Percentiles rank a stretch among this genome's conserved stretches.
Evolutionary conservation across 1,140 invertebrate genomes (phyloP).

Genomic region (Lordiphosa clarofinis): DNA sequence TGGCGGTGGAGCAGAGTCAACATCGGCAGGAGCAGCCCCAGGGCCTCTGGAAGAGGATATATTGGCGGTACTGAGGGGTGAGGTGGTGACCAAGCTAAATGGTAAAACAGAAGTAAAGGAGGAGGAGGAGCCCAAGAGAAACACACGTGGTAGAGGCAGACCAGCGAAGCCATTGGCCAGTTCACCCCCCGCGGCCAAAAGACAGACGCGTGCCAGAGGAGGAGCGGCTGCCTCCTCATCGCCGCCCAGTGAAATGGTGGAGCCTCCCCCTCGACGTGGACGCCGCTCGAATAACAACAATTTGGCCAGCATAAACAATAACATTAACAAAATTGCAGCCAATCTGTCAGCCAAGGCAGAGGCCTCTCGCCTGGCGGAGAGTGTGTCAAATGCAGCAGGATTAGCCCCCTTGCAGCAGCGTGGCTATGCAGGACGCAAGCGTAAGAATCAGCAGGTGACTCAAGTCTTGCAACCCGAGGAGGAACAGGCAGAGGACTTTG

Average conservation of each 20-base stretch:
- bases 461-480: constrained; percentile 45
- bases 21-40: constrained; percentile 7
- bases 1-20: constrained; percentile 28
- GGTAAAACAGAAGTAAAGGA: constrained; percentile 25
- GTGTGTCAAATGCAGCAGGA: constrained; percentile 5
- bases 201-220: constrained; percentile 51
- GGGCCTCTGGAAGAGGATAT: constrained; percentile 74
- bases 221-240: no score
- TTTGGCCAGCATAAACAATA: constrained; percentile 59
- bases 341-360: constrained; percentile 69
- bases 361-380: constrained; percentile 46
- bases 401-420: constrained; percentile 22
- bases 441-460: constrained; percentile 73
- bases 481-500: constrained; percentile 29
- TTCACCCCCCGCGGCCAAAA: constrained; percentile 23
- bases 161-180: constrained; percentile 18
- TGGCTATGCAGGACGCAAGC: constrained; percentile 68
- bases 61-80: constrained; percentile 68
- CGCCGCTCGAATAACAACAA: constrained; percentile 66
- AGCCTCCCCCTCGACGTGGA: constrained; percentile 43
- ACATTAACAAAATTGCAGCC: constrained; percentile 73
- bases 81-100: constrained; percentile 48
- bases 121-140: constrained; percentile 36
- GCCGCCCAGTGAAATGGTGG: constrained; percentile 5
- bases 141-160: constrained; percentile 43